These are phyloP conservation scores for Hypothenemus hampei DNA, from an alignment of 1,140 invertebrate genomes.

Conservation along the genomic window DNA sequence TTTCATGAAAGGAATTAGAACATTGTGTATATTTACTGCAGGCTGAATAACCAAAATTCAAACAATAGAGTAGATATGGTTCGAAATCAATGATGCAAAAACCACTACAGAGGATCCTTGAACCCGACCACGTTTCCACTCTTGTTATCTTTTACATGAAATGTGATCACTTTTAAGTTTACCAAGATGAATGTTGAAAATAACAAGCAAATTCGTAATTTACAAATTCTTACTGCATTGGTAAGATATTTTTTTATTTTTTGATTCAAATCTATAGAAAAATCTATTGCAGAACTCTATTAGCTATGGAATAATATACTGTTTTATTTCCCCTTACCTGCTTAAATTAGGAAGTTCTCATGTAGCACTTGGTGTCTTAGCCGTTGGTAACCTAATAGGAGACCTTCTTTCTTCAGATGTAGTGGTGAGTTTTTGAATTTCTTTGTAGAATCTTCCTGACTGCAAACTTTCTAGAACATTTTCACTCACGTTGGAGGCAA, in stretches of 20 bases:
- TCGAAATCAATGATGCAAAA: conserved; percentile 14
- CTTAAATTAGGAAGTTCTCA: conserved; percentile 16
- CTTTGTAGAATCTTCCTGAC: too few species aligned
- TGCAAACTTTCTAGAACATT: not conserved
- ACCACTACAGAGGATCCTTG: conserved; percentile 7
- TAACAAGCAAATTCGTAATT: not conserved
- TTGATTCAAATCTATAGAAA: not conserved
- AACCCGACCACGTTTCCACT: not conserved
- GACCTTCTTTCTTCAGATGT: conserved; percentile 24
- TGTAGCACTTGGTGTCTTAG: conserved; percentile 16
- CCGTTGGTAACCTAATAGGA: conserved; percentile 13
- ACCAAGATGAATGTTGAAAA: not conserved
- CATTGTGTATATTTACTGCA: too few species aligned
- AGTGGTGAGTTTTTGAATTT: conserved; percentile 7
- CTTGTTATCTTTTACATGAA: too few species aligned
- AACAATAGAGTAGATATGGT: too few species aligned
- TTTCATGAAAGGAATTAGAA: too few species aligned
- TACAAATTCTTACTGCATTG: conserved; percentile 17
- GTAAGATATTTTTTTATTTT: conserved; percentile 13
- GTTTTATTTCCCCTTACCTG: conserved; percentile 25
- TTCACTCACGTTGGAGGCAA: conserved; percentile 14
- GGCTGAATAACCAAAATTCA: too few species aligned
- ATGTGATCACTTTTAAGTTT: not conserved
- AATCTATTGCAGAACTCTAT: conserved; percentile 22
- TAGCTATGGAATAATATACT: conserved; percentile 28